Evolutionary conservation across 2,113 vertebrate genomes (phyloP), one percentile per base, ranked within the genome.

Genomic region (Sporophila hypoxantha): DNA sequence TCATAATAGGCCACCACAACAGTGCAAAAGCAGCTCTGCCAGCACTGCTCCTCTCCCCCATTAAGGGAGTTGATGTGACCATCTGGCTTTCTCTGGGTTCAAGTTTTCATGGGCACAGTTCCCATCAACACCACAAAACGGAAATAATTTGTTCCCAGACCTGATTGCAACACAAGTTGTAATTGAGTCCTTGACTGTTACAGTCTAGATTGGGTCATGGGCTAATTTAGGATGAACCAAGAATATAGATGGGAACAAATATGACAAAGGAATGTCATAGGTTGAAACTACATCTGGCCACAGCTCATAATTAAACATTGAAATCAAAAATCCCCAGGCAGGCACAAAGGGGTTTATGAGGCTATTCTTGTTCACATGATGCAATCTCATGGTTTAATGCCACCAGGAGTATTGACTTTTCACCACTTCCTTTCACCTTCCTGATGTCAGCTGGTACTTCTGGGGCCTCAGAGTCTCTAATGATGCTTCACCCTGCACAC

Each of bases 91-190:
- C 90, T 59, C 83, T 56, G 92, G 92, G 92, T 92, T 94, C 89
- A 92, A 93, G 92, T 93, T 93, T 94, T 93, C 88, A 66, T 84
- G 86, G 92, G 94, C 89, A 81, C 52, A 62, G 70, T 82, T 94
- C 88, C 88, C 91, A 88, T 69, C 85, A 78, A 34, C 77, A 78
- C 85, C 85, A 88, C 82, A 91, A 89, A 95, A 95, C 80, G 89
- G 92, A 94, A 92, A 93, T 92, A 12, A 66, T 94, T 95, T 90
- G 91, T 94, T 95, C 91, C 89, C 82, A 95, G 92, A 88, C 89
- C 89, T 92, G 88, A 92, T 95, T 95, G 88, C 95, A 93, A 84
- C 94, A 93, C n/a, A 78, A 90, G 82, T 74, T 62, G 55, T 89
- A 88, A 95, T 65, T 92, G 89, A 89, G 91, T 89, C 90, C 85